Evolutionary conservation across 2,797 vertebrate genomes (phyloP), one percentile per base, ranked within the genome.

Genomic region (Rhincodon typus): DNA sequence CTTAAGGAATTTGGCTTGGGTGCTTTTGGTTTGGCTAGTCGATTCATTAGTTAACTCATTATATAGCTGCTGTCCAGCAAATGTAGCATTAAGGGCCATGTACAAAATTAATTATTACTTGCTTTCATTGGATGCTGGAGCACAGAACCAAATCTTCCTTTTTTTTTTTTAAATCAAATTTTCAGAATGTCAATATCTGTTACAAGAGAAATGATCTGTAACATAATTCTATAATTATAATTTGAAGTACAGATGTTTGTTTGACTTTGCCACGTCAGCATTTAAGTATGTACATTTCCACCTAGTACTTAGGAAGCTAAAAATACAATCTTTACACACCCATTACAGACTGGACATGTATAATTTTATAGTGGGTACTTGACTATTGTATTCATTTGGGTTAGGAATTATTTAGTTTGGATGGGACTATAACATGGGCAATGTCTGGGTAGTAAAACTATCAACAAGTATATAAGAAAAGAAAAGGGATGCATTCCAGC

Each of bases 321-420:
- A 94, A 72, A 94, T 94, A 72, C 38, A 94, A 46, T 70, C 70
- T 94, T 94, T 72, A 94, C 94, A 94, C 94, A 94, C 94, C 94
- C 69, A 74, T 94, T 70, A 19, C 46, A 94, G 94, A 53, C 67
- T 74, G 25, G 94, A 19, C 94, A 94, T 74, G 42, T 72, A 74
- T 94, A 53, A 94, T 94, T 94, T 94, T 94, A 72, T 19, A 53
- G 69, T 94, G 69, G 25, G 69, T 34, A 94, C 69, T 72, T 72
- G 42, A 50, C 69, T 70, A 94, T 72, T 94, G 69, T 50, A 94
- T 74, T 94, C 72, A 74, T 74, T 94, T 74, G 94, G 69, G 69
- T 13, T 94, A 69, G 94, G 69, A 53, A 74, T 94, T 72, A 94
- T 94, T 94, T 72, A 50, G 25, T 50, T 94, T 94, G 94, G 69